These are phyloP conservation scores for Coranthus polyacanthus DNA, from an alignment of 2,797 vertebrate species.

Conservation along the genomic window DNA sequence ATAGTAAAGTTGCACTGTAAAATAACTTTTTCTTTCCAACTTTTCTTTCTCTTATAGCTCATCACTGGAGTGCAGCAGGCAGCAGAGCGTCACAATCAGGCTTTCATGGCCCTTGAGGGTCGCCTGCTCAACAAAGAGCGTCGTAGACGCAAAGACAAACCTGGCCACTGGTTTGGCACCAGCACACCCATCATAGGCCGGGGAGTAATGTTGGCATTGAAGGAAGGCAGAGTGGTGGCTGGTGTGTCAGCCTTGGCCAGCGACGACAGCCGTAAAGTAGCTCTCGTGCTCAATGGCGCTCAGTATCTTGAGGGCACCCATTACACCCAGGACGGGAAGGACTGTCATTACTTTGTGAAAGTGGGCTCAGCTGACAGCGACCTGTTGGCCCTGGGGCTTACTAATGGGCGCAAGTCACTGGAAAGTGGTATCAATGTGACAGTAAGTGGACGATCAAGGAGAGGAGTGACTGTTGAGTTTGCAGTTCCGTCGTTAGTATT, in stretches of 20 bases:
- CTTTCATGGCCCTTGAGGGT: slow-evolving; percentile 97
- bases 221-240: slow-evolving; percentile 93
- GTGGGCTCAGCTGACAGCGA: slow-evolving; percentile 94
- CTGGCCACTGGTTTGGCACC: slow-evolving; percentile 98
- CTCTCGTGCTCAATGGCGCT: slow-evolving; percentile 93
- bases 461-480: slow-evolving; percentile 96
- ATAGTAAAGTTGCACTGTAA: no score
- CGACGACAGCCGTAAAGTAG: slow-evolving; percentile 96
- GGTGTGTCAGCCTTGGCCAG: slow-evolving; percentile 91
- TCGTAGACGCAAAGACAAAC: slow-evolving; percentile 90
- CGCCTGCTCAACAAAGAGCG: slow-evolving; percentile 94
- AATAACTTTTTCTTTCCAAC: no score
- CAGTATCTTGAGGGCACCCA: slow-evolving; percentile 97
- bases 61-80: slow-evolving; percentile 98
- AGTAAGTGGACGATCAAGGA: slow-evolving; percentile 93
- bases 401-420: slow-evolving; percentile 93
- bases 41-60: slow-evolving; percentile 81
- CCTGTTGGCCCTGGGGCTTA: slow-evolving; percentile 93
- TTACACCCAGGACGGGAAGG: slow-evolving; percentile 95
- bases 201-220: slow-evolving; percentile 96
- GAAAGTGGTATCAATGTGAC: slow-evolving; percentile 96
- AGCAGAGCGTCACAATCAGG: slow-evolving; percentile 96
- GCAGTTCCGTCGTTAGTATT: slow-evolving; percentile 90
- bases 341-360: slow-evolving; percentile 98
- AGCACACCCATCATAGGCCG: slow-evolving; percentile 94